phyloP scores from a whole-genome alignment of 2,888 invertebrate genomes.

The Acronicta aceris region DNA sequence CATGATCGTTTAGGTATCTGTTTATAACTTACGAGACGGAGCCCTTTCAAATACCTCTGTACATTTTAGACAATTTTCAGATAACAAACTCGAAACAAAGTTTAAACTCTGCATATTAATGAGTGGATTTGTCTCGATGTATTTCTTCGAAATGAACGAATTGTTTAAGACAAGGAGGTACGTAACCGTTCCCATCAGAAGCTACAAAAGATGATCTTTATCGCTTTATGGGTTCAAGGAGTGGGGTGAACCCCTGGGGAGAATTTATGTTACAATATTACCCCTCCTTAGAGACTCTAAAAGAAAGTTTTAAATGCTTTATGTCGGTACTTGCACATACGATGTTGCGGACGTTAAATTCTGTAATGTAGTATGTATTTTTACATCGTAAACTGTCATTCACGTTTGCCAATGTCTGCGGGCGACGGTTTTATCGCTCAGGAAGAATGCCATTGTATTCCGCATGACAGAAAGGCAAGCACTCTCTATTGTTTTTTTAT shows the following conservation, averaged over 20 bases:
- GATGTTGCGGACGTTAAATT: constrained; percentile 57
- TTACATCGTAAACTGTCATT: constrained; percentile 64
- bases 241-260: constrained; percentile 69
- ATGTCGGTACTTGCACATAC: constrained; percentile 69
- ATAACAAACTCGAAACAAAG: constrained; percentile 58
- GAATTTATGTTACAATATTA: constrained; percentile 79
- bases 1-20: constrained; percentile 38
- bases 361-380: constrained; percentile 60
- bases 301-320: constrained; percentile 83
- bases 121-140: constrained; percentile 62
- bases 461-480: constrained; percentile 57
- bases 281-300: constrained; percentile 74
- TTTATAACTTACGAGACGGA: constrained; percentile 49
- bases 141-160: constrained; percentile 62
- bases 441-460: constrained; percentile 62
- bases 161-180: constrained; percentile 64
- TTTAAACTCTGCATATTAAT: constrained; percentile 66
- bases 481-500: constrained; percentile 62
- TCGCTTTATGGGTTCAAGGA: constrained; percentile 79
- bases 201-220: constrained; percentile 83
- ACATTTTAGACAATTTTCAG: constrained; percentile 55
- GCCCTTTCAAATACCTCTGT: constrained; percentile 49
- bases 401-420: constrained; percentile 59
- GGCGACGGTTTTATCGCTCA: constrained; percentile 64
- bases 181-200: constrained; percentile 61